Evolutionary conservation across 2,888 invertebrate species (phyloP).

Genomic region (Marasmarcha lunaedactyla): DNA sequence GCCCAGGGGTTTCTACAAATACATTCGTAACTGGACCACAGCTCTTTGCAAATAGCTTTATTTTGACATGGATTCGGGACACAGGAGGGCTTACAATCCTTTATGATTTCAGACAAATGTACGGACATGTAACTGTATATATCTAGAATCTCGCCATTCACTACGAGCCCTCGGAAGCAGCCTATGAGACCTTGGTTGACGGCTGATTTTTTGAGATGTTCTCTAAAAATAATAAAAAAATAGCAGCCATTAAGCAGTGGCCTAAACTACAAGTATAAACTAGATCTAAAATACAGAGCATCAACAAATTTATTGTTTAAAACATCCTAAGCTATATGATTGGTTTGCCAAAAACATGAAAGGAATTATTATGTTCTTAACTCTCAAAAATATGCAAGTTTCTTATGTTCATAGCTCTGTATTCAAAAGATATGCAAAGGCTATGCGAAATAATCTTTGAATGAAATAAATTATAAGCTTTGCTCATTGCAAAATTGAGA

Average conservation of each 20-base stretch:
- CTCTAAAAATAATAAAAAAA: slow-evolving; percentile 73
- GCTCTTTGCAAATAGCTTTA: slow-evolving; percentile 89
- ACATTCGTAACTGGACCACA: slow-evolving; percentile 94
- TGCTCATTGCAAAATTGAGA: no score
- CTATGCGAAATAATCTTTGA: no score
- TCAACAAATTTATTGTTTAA: no score
- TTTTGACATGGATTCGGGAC: slow-evolving; percentile 95
- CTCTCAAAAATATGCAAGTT: no score
- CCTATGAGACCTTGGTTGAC: slow-evolving; percentile 92
- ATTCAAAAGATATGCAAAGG: no score
- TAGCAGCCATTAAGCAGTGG: neutral
- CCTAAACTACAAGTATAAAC: neutral
- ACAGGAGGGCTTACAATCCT: slow-evolving; percentile 94
- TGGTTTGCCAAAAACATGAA: no score
- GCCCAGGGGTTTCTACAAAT: slow-evolving; percentile 94
- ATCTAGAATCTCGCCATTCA: slow-evolving; percentile 91
- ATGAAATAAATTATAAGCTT: no score
- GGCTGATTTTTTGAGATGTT: slow-evolving; percentile 83
- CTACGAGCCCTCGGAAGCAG: slow-evolving; percentile 91
- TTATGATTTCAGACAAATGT: slow-evolving; percentile 90
- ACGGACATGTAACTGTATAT: slow-evolving; percentile 94
- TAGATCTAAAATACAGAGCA: neutral
- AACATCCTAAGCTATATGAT: no score
- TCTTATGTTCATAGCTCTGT: no score
- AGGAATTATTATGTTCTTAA: neutral